Percentiles rank a stretch among this genome's conserved stretches.
phyloP scores from a whole-genome alignment of 1,140 invertebrate genomes.

The Bombus superbus region DNA sequence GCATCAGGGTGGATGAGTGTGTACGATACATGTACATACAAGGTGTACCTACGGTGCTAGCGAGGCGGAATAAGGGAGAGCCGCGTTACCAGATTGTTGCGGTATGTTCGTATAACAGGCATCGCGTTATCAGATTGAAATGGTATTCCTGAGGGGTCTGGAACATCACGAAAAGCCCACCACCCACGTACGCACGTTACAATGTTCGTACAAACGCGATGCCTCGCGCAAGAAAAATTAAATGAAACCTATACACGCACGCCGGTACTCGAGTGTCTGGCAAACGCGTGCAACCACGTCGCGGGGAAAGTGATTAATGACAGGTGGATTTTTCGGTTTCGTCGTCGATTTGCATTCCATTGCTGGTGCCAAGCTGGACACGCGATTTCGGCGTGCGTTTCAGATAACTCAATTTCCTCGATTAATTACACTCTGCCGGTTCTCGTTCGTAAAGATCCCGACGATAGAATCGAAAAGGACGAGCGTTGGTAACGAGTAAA shows the following conservation, averaged over 20 bases:
- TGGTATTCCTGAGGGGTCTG: constrained; percentile 50
- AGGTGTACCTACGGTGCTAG: constrained; percentile 18
- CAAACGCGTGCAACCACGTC: not conserved
- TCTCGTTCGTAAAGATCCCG: too few species aligned
- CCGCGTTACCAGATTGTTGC: constrained; percentile 65
- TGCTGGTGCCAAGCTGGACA: too few species aligned
- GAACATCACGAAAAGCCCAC: constrained; percentile 50
- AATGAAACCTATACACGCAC: constrained; percentile 19
- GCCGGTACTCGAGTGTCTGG: not conserved
- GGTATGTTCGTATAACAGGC: constrained; percentile 63
- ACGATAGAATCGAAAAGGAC: not conserved
- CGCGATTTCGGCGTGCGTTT: too few species aligned
- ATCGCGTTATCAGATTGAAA: constrained; percentile 72
- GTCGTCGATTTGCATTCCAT: not conserved
- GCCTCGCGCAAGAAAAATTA: constrained; percentile 50
- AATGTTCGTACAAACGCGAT: constrained; percentile 19
- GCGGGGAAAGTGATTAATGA: constrained; percentile 53
- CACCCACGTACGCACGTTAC: constrained; percentile 20
- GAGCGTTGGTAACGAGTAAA: not conserved
- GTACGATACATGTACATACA: constrained; percentile 43
- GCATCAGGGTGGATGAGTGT: constrained; percentile 44
- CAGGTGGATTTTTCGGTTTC: not conserved
- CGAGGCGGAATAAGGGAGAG: constrained; percentile 29
- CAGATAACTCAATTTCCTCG: not conserved
- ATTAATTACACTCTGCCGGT: constrained; percentile 1